Evolutionary conservation across 1,140 invertebrate species (phyloP), one percentile per base, ranked within the genome.

Genomic region (Papilio dardanus): DNA sequence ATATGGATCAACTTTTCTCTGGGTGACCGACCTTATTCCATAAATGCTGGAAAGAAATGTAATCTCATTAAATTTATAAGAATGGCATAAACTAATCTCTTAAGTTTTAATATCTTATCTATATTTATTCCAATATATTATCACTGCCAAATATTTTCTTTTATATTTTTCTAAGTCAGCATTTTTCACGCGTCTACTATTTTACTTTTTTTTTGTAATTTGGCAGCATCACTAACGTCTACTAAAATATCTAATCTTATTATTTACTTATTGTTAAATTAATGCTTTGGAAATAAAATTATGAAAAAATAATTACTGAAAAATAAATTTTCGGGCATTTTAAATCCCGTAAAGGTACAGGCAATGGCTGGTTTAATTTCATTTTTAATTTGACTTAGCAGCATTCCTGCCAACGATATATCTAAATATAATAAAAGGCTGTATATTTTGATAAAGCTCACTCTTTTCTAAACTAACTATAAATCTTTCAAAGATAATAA

Each of bases 401-500:
- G 83, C 76, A 79, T 83, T 82, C 79, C 81, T 86, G 82, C 76
- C 69, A 81, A 81, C 79, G 84, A 81, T 83, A 83, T 81, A 86
- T 76, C 79, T 83, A 86, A 75, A 76, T 71, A 79, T 84, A 80
- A 80, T 74, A 86, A 46, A 46, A 81, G 76, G 80, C 76, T 86
- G 77, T 87, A 83, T 82, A 82, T 85, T 86, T 83, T 84, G 81
- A 85, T 90, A 91, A 91, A 93, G 89, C 89, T 92, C 89, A 93
- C 89, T 92, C 91, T 82, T 91, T 90, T 83, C 87, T 92, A 91
- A 84, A 82, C 86, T 90, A 93, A 78, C 83, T 87, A 92, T 81
- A 91, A 89, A 90, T 91, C 87, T 92, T 91, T 89, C 85, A 87
- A 91, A 91, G 87, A 90, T 88, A 90, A 88, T 86, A 89, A 91